These are phyloP conservation scores for Stratiolaelaps scimitus DNA, from an alignment of 1,140 invertebrate species.

Conservation along the genomic window DNA sequence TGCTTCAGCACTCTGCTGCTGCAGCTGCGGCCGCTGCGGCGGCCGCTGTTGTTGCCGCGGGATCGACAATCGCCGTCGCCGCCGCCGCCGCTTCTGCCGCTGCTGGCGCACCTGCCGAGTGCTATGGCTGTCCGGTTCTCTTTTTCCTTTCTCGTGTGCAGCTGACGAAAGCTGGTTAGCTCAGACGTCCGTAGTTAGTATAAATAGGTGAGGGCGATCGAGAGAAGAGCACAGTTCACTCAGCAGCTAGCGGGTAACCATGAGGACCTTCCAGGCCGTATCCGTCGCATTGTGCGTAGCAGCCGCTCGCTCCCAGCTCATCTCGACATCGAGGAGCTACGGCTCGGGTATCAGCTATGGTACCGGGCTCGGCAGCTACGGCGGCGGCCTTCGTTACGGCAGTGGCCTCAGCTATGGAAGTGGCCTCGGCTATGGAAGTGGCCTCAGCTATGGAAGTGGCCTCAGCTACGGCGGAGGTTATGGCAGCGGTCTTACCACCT, in stretches of 20 bases:
- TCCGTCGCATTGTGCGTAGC: neutral
- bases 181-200: too few species aligned
- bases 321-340: neutral
- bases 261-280: constrained; percentile 11
- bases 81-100: too few species aligned
- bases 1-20: too few species aligned
- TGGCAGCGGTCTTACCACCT: neutral
- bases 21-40: too few species aligned
- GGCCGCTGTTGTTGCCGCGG: too few species aligned
- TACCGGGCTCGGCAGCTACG: constrained; percentile 1
- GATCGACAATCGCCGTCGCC: too few species aligned
- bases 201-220: constrained; percentile 14
- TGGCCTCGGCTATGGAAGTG: neutral
- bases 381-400: neutral
- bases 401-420: constrained; percentile 1
- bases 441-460: neutral
- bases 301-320: constrained; percentile 13
- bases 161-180: too few species aligned
- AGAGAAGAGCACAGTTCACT: constrained; percentile 11
- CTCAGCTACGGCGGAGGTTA: constrained; percentile 2
- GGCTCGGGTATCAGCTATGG: constrained; percentile 7
- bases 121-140: too few species aligned
- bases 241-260: constrained; percentile 4
- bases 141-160: too few species aligned
- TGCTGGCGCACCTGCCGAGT: too few species aligned